These are phyloP conservation scores for Drosophila nigrodunni DNA, from an alignment of 1,140 invertebrate species.

Conservation along the genomic window DNA sequence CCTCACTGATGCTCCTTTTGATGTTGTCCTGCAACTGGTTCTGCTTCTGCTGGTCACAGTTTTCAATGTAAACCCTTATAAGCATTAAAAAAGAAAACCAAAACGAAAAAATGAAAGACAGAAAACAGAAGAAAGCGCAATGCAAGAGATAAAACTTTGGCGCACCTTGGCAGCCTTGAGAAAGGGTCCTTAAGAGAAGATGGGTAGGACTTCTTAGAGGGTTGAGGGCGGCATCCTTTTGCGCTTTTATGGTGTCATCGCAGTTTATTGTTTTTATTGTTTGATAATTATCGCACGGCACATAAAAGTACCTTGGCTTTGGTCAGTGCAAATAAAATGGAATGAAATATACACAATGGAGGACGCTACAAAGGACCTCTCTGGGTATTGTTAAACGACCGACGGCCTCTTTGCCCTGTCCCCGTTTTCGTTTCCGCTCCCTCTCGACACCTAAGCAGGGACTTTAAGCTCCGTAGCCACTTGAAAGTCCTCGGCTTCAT, in stretches of 20 bases:
- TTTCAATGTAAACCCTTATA: conserved; percentile 40
- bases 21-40: conserved; percentile 53
- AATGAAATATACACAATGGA: conserved; percentile 45
- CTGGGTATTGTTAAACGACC: conserved; percentile 43
- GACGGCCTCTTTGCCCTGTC: not conserved
- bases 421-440: no score
- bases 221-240: conserved; percentile 23
- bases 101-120: not conserved
- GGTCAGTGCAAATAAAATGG: conserved; percentile 63
- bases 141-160: conserved; percentile 70
- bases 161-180: conserved; percentile 59
- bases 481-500: conserved; percentile 10
- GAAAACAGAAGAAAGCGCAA: conserved; percentile 41
- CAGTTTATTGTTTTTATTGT: conserved; percentile 81
- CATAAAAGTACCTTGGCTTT: conserved; percentile 51
- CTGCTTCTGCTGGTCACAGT: conserved; percentile 64
- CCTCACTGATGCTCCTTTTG: conserved; percentile 57
- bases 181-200: not conserved
- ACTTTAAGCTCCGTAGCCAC: conserved; percentile 1
- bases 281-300: conserved; percentile 75
- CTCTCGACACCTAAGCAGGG: conserved; percentile 17
- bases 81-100: conserved; percentile 19
- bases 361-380: conserved; percentile 45
- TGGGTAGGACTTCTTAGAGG: not conserved
- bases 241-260: conserved; percentile 68